Conservation (phyloP, 1,140 invertebrate species). For the Diorhabda sublineata region DNA sequence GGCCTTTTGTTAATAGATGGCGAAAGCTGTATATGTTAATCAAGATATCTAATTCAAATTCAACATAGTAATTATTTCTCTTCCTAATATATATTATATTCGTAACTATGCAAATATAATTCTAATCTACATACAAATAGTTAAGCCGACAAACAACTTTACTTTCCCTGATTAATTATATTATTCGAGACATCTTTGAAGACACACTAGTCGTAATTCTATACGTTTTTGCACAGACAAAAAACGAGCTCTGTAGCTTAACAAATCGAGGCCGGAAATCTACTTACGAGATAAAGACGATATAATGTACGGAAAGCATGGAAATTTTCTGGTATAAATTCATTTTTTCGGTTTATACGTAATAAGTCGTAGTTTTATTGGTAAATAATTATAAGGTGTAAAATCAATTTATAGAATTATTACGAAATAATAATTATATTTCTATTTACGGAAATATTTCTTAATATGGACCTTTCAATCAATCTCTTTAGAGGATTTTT, state of each 20-base stretch:
- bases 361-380: background rate
- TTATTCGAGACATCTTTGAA: background rate
- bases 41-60: background rate
- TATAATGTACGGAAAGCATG: background rate
- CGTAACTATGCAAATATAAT: background rate
- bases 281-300: constrained; percentile 1
- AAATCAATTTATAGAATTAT: background rate
- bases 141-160: background rate
- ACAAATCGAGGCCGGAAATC: background rate
- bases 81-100: background rate
- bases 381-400: background rate
- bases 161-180: constrained; percentile 1
- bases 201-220: background rate
- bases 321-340: background rate
- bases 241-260: background rate
- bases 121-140: background rate
- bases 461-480: background rate
- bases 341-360: background rate
- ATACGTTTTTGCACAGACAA: background rate
- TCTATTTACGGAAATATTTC: background rate
- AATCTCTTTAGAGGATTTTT: background rate
- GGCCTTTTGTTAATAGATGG: background rate
- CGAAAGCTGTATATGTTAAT: background rate
- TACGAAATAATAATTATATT: background rate
- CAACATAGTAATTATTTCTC: background rate